Base-by-base conservation (phyloP, 2,113 vertebrate genomes). In the Upupa epops region DNA sequence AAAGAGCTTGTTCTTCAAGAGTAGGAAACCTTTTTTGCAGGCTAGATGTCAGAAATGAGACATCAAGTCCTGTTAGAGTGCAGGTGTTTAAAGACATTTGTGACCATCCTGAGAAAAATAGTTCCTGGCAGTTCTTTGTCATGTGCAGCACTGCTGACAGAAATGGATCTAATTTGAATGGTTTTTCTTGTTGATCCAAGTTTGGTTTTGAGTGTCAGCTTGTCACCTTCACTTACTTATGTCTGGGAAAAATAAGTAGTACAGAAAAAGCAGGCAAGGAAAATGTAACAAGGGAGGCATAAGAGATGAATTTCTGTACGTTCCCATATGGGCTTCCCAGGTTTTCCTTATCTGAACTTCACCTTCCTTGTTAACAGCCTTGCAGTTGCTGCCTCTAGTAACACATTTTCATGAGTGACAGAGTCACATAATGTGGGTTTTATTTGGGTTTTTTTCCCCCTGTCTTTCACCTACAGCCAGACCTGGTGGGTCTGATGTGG, bases 81-180 rank as follows among this genome's bases (percentile, higher is more conserved):
- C 2, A 0, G 36, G 17, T 29, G 54, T n/a, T 71, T 28, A 4
- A 14, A 28, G 11, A 15, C 16, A 11, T 34, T 90, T 1, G 3
- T 26, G 8, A 34, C 11, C 6, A 12, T 0, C 0, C 28, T 28
- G 54, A 66, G 66, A 19, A 18, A 22, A 64, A 10, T 1, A 1
- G 28, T 26, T 74, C 26, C 4, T n/a, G 70, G 72, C 55, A 48
- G 59, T 11, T 60, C 59, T 65, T 46, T 56, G 64, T 8, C 3
- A 1, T 2, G 1, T 12, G 58, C 9, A 17, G 28, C 46, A 25
- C 46, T 86, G 74, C 64, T 58, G 56, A 56, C 28, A 29, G 24
- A 16, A 68, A 31, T 21, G 29, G 34, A 17, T 64, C 40, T 61
- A 2, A 9, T 10, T 77, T 49, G 10, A 7, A 2, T 31, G 29